phyloP scores from a whole-genome alignment of 2,888 invertebrate genomes.

The Acleris cristana region DNA sequence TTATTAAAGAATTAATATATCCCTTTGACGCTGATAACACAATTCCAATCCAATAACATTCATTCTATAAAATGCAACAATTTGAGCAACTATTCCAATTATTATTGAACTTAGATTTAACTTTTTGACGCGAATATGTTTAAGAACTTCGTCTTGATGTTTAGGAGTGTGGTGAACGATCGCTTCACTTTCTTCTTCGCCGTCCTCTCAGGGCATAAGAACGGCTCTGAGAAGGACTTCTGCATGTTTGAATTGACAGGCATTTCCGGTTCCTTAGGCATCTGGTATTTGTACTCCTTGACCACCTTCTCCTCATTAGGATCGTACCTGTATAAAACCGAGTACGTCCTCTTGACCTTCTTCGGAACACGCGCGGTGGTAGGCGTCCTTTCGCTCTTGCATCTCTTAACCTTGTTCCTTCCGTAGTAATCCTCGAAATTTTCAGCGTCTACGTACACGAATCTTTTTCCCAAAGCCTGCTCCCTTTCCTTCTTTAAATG shows the following conservation, averaged over 20 bases:
- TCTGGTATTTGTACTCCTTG: conserved; percentile 77
- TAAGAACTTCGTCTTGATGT: conserved; percentile 76
- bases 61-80: conserved; percentile 67
- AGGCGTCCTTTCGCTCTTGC: conserved; percentile 74
- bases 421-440: conserved; percentile 76
- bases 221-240: conserved; percentile 73
- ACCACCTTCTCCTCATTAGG: conserved; percentile 75
- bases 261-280: conserved; percentile 59
- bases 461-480: conserved; percentile 73
- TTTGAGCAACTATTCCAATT: conserved; percentile 73
- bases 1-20: conserved; percentile 18
- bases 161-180: conserved; percentile 74
- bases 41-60: conserved; percentile 31
- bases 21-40: conserved; percentile 39
- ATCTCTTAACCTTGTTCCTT: conserved; percentile 74
- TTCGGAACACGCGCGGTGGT: conserved; percentile 63
- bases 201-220: conserved; percentile 63
- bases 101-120: conserved; percentile 51
- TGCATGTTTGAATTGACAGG: conserved; percentile 54
- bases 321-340: conserved; percentile 76
- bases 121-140: conserved; percentile 76
- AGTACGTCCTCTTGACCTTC: conserved; percentile 77
- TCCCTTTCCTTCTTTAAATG: conserved; percentile 79
- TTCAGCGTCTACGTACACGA: conserved; percentile 74
- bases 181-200: conserved; percentile 78